Evolutionary conservation across 1,140 invertebrate genomes (phyloP).

Genomic region (Solen grandis): DNA sequence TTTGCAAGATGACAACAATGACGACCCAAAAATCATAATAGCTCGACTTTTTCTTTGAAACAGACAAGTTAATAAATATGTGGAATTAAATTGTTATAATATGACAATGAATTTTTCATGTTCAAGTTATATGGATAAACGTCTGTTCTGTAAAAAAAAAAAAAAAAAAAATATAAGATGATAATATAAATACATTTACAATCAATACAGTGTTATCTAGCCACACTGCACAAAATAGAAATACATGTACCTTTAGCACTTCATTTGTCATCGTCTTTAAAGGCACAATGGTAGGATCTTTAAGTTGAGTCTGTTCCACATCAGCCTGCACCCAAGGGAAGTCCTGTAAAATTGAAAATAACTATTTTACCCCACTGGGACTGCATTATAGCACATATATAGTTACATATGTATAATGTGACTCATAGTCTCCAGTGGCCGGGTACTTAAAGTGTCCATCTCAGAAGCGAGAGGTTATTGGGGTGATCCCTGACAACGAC

Average conservation of each 20-base stretch:
- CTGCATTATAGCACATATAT: background rate
- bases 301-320: conserved; percentile 25
- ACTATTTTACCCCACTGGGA: background rate
- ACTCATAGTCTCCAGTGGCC: background rate
- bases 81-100: no score
- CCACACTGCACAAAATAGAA: background rate
- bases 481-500: background rate
- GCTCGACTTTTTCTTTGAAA: no score
- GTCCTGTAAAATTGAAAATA: conserved; percentile 46
- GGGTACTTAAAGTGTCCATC: background rate
- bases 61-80: no score
- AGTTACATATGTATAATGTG: background rate
- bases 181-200: no score
- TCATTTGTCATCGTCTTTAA: conserved; percentile 30
- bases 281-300: conserved; percentile 33
- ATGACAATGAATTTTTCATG: no score
- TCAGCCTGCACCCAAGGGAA: conserved; percentile 52
- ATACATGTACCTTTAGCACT: conserved; percentile 25
- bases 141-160: no score
- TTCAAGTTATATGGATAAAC: no score
- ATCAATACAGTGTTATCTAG: no score
- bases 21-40: no score
- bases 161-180: no score
- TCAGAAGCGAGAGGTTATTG: background rate
- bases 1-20: no score